phyloP scores from a whole-genome alignment of 2,888 invertebrate species.

The Archaeoteleia sp. region DNA sequence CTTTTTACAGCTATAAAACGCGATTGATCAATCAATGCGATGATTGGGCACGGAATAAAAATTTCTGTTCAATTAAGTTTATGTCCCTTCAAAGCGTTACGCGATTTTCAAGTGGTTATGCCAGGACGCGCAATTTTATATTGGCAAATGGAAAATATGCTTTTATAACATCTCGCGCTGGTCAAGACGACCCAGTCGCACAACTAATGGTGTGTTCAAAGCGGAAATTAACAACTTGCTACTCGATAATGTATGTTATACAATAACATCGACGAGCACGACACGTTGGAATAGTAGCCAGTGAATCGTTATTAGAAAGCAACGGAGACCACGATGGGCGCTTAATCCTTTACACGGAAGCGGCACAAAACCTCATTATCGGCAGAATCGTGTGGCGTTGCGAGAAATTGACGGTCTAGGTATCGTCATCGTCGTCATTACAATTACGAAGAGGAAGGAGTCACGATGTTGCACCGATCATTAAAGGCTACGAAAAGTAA shows the following conservation, averaged over 20 bases:
- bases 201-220: constrained; percentile 40
- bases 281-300: constrained; percentile 31
- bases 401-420: constrained; percentile 39
- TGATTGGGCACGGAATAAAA: too few relatives aligned
- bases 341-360: constrained; percentile 39
- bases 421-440: constrained; percentile 33
- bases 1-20: too few relatives aligned
- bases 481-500: too few relatives aligned
- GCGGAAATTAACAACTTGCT: constrained; percentile 45
- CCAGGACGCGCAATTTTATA: background rate
- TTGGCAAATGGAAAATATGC: constrained; percentile 5
- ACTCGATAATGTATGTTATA: constrained; percentile 41
- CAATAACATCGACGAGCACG: constrained; percentile 27
- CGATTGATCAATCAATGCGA: too few relatives aligned
- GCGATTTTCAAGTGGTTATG: constrained; percentile 4
- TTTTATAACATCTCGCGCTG: constrained; percentile 8
- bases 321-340: background rate
- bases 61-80: constrained; percentile 24
- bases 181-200: constrained; percentile 24
- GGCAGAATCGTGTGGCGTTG: constrained; percentile 25
- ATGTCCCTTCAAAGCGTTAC: constrained; percentile 25
- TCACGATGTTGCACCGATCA: constrained; percentile 16
- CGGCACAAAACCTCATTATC: constrained; percentile 32
- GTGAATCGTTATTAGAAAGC: constrained; percentile 52
- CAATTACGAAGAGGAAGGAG: constrained; percentile 30